Base-by-base conservation (phyloP, 2,113 vertebrate genomes). In the Heterotilapia buettikoferi region DNA sequence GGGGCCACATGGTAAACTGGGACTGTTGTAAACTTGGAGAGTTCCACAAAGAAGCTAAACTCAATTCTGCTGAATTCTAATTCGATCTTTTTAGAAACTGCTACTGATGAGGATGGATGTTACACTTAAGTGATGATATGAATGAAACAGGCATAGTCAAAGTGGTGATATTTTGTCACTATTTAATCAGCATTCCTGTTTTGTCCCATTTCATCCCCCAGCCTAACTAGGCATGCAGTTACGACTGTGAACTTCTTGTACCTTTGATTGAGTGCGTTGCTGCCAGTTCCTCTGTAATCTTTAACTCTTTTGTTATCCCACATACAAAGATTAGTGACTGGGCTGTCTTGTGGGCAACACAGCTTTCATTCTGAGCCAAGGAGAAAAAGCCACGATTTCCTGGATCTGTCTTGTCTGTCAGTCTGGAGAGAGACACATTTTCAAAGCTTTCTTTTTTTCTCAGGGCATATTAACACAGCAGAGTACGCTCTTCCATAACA, bases 321-420 rank as follows among this genome's bases (percentile, higher is more conserved):
- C 61, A 66, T 66, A 38, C 61, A 66, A 0, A 66, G 61, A n/a
- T 66, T 66, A 38, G 31, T 66, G 0, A 66, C 31, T 0, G 31
- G 61, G 31, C 18, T 66, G 31, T 36, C 0, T n/a, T 0, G 4
- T 36, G 31, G 2, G 10, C 10, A 66, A 5, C 31, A 66, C 31
- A 33, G 59, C 31, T n/a, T 66, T 66, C 4, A 66, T 38, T 66
- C n/a, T 66, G 31, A 12, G 61, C 31, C 31, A 66, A 36, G 61
- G 31, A 36, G 31, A 66, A 38, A 38, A 66, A 66, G 1, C 18
- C 31, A 7, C 0, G 10, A 66, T 66, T 5, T 66, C 10, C 6
- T 66, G 1, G 61, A 66, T 66, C 31, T 5, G 31, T 66, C 18
- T 66, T 66, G 31, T 66, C 31, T n/a, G 31, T 66, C 61, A 66